These are phyloP conservation scores for Indicator indicator DNA, from an alignment of 2,113 vertebrate genomes.

Conservation along the genomic window DNA sequence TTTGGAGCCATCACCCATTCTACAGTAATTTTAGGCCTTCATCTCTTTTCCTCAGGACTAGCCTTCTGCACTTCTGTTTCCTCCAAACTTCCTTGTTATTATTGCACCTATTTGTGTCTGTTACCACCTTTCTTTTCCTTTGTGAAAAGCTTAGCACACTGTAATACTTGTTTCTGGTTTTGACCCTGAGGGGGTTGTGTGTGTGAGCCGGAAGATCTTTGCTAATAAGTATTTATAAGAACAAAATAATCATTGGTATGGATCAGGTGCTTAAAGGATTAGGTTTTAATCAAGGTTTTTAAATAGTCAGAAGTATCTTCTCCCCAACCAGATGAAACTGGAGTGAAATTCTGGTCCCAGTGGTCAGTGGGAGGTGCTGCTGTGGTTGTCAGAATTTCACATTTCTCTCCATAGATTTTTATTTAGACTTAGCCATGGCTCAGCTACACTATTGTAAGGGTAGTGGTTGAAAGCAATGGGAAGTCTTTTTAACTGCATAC, in stretches of 20 bases:
- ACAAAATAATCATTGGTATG: not conserved
- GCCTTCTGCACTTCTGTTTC: not conserved
- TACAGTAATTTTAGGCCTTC: not conserved
- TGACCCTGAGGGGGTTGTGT: not conserved
- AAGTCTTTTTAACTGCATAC: not conserved
- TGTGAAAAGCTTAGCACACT: not conserved
- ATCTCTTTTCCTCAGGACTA: not conserved
- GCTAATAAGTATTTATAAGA: conserved; percentile 22
- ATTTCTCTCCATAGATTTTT: not conserved
- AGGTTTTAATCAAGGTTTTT: not conserved
- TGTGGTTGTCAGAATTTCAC: not conserved
- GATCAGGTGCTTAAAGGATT: conserved; percentile 31
- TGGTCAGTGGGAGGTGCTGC: not conserved
- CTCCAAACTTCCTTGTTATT: not conserved
- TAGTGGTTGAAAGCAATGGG: not conserved
- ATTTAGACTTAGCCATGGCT: not conserved
- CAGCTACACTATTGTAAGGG: not conserved
- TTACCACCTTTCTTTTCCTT: not conserved
- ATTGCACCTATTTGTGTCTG: not conserved
- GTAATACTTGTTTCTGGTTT: not conserved
- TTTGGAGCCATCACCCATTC: not conserved
- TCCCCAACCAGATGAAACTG: not conserved
- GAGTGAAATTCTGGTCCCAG: not conserved
- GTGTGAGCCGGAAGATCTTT: conserved; percentile 1
- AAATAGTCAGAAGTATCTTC: not conserved